Evolutionary conservation across 2,797 vertebrate genomes (phyloP).

Genomic region (Notoglanidium macrostoma): DNA sequence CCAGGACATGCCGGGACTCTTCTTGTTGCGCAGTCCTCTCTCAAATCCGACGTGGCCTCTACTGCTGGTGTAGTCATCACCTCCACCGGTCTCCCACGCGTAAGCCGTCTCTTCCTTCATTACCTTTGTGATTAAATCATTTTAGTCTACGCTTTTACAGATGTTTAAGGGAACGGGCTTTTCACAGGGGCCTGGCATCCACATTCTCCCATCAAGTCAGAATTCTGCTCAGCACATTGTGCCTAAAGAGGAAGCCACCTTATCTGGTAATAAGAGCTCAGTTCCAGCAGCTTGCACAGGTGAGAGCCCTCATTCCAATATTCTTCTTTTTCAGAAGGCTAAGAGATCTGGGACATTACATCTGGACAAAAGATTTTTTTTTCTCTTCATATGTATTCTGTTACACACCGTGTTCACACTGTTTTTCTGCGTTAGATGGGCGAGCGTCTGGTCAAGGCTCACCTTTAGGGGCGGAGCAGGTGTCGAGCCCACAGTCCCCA

Average conservation of each 20-base stretch:
- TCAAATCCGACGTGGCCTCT: conserved; percentile 84
- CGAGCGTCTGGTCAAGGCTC: conserved; percentile 84
- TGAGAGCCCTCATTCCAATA: conserved; percentile 66
- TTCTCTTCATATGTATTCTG: background rate
- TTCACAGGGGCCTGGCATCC: conserved; percentile 80
- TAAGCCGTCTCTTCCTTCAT: conserved; percentile 65
- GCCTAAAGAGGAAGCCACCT: conserved; percentile 82
- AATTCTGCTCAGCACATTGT: conserved; percentile 73
- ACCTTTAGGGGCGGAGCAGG: conserved; percentile 83
- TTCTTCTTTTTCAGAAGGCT: background rate
- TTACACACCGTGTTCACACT: conserved; percentile 33
- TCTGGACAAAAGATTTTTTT: background rate
- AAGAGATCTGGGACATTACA: no score
- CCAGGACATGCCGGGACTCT: conserved; percentile 82
- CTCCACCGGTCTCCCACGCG: conserved; percentile 80
- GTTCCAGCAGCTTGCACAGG: conserved; percentile 74
- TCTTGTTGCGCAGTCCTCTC: conserved; percentile 84
- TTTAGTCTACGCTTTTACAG: background rate
- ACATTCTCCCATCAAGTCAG: conserved; percentile 74
- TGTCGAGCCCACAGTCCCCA: conserved; percentile 87
- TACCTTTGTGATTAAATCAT: background rate
- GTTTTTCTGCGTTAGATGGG: conserved; percentile 73
- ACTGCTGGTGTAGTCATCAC: conserved; percentile 83
- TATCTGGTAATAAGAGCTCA: conserved; percentile 72
- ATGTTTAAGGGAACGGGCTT: conserved; percentile 22